Conservation (phyloP, 2,113 vertebrate genomes). For the Pimephales promelas region DNA sequence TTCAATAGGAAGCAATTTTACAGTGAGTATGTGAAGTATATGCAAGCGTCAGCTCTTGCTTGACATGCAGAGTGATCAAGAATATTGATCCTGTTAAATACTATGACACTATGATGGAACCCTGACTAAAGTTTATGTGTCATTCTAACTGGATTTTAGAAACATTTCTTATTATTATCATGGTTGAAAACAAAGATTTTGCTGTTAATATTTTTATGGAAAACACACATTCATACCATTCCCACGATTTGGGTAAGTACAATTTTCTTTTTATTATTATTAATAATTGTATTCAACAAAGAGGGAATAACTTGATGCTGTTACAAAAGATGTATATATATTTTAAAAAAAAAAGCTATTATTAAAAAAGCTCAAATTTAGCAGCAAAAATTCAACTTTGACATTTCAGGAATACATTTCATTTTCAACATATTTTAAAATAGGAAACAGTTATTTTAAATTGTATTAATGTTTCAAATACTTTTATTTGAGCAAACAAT, state of each 20-base stretch:
- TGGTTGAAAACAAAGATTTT: background rate
- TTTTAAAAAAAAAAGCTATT: background rate
- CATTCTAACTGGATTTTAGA: background rate
- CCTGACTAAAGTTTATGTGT: background rate
- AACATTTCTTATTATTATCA: background rate
- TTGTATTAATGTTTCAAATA: too few species aligned
- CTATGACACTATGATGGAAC: background rate
- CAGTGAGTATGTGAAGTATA: slow-evolving; percentile 16
- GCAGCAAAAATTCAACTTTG: too few species aligned
- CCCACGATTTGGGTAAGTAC: background rate
- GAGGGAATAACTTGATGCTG: too few species aligned
- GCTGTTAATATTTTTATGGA: background rate
- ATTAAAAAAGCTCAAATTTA: background rate
- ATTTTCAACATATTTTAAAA: too few species aligned
- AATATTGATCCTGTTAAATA: slow-evolving; percentile 22
- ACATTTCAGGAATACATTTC: too few species aligned
- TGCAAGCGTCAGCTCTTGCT: slow-evolving; percentile 19
- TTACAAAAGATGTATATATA: too few species aligned
- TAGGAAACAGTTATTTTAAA: too few species aligned
- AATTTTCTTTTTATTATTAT: background rate
- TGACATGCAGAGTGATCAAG: slow-evolving; percentile 8
- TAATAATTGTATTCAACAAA: too few species aligned
- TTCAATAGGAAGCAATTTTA: slow-evolving; percentile 39
- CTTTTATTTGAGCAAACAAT: too few species aligned
- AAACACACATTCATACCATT: background rate